Conservation (phyloP, 2,113 vertebrate genomes). For the Chaetura pelagica region DNA sequence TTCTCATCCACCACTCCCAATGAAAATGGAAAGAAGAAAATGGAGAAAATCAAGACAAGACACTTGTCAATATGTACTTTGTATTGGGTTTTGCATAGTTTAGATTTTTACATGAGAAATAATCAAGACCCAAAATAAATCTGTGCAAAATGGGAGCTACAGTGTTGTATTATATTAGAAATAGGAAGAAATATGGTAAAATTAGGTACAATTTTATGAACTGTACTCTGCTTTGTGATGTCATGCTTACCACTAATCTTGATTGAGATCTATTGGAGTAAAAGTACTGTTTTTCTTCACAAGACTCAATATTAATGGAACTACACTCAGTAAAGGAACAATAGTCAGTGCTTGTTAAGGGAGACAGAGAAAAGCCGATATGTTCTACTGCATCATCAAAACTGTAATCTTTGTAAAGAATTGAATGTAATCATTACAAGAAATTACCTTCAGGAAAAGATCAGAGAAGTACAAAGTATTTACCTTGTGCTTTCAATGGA, state of each 20-base stretch:
- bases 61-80: neutral
- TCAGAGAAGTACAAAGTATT: neutral
- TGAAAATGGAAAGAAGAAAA: neutral
- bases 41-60: neutral
- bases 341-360: neutral
- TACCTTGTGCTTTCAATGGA: neutral
- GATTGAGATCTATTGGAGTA: neutral
- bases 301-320: neutral
- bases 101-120: neutral
- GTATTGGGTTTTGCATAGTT: neutral
- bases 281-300: neutral
- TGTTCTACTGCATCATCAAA: neutral
- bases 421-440: neutral
- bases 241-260: neutral
- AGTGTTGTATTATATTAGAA: neutral
- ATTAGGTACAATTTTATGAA: neutral
- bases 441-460: neutral
- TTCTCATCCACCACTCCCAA: neutral
- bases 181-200: neutral
- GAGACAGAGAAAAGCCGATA: neutral
- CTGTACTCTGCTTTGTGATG: neutral
- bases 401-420: neutral
- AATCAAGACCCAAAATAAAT: neutral
- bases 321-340: neutral
- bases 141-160: neutral